Evolutionary conservation across 2,888 invertebrate species (phyloP), one percentile per base, ranked within the genome.

Genomic region (Lasioglossum vierecki): DNA sequence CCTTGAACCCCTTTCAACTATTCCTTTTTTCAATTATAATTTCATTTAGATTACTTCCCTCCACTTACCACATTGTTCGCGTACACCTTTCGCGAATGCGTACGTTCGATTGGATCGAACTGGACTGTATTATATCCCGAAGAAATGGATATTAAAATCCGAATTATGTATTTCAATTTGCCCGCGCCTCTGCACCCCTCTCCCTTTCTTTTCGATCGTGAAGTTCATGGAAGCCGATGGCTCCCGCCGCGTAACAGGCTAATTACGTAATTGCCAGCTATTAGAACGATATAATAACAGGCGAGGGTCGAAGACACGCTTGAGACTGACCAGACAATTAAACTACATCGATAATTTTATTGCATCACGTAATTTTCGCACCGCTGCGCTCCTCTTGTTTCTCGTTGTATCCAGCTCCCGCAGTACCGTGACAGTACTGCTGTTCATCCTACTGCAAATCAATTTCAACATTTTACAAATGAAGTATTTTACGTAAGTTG

Each of bases 301-400:
- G 46, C 76, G 68, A 74, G 73, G 82, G 84, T 88, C 79, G 79
- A 83, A 87, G 88, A 87, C 88, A 87, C 76, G 79, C 66, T 83
- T 39, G 30, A 77, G 74, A 66, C 46, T 57, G 18, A 26, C 2
- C 71, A 5, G 22, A 49, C 82, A 86, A 87, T 83, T 87, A 79
- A 79, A 86, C 74, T 79, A 73, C 77, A 63, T 81, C 76, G 70
- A 79, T 83, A 81, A 79, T 76, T 63, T 71, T 71, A 68, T 79
- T 26, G 68, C 44, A 22, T 26, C 44, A 46, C n/a, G 22, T 76
- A 82, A 79, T 85, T 79, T 71, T 76, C 53, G 11, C 35, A 6
- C 60, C 35, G 60, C 9, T 8, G 63, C 26, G 57, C 4, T 13
- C 15, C 6, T 63, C 30, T 5, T 8, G 15, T 26, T 26, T 18